Evolutionary conservation across 2,797 vertebrate species (phyloP).

Genomic region (Trematomus bernacchii): DNA sequence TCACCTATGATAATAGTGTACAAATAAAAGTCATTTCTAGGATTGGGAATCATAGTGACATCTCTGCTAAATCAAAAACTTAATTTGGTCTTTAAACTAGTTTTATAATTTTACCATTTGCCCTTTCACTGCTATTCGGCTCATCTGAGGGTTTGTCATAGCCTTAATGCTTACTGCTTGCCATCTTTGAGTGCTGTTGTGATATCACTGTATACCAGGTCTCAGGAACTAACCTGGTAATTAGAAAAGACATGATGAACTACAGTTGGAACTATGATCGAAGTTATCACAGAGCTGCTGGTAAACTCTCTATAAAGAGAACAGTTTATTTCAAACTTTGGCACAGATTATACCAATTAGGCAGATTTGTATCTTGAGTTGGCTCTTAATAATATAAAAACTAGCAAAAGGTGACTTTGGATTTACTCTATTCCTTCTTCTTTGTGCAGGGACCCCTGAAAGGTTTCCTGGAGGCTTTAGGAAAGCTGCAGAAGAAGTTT

Average conservation of each 20-base stretch:
- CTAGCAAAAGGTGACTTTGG: not conserved
- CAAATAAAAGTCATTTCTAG: not conserved
- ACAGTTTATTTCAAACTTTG: not conserved
- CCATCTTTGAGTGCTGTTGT: not conserved
- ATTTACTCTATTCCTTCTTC: slow-evolving; percentile 62
- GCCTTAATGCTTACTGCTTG: not conserved
- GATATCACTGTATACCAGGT: not conserved
- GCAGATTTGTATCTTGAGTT: not conserved
- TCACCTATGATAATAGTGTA: not conserved
- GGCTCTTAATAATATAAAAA: not conserved
- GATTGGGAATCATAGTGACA: not conserved
- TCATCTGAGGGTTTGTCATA: not conserved
- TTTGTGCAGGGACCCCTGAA: slow-evolving; percentile 74
- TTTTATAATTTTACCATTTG: not conserved
- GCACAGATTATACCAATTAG: not conserved
- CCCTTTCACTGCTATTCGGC: not conserved
- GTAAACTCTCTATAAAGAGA: not conserved
- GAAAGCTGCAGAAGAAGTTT: slow-evolving; percentile 77
- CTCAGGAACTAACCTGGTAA: not conserved
- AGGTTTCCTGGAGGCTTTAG: slow-evolving; percentile 75
- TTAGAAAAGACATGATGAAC: not conserved
- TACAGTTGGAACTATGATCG: no score
- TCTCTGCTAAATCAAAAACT: no score
- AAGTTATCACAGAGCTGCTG: not conserved
- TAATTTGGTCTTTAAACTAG: not conserved